Percentiles rank a stretch among this genome's conserved stretches.
These are phyloP conservation scores for Falco punctatus DNA, from an alignment of 2,113 vertebrate genomes.

Conservation along the genomic window DNA sequence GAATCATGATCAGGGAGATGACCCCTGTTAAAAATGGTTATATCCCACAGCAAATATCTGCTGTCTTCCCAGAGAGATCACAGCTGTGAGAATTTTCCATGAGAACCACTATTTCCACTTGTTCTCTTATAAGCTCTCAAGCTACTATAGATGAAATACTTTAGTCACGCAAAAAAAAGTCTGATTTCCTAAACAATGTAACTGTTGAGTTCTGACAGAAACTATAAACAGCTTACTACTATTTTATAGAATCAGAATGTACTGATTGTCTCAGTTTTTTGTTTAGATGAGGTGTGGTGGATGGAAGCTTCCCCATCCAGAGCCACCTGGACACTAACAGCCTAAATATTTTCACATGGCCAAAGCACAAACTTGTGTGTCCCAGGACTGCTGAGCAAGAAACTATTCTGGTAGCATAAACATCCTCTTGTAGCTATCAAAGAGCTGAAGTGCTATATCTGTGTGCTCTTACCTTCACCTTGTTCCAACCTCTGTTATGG, in stretches of 20 bases:
- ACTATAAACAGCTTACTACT: neutral
- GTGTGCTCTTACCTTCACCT: neutral
- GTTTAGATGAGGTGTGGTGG: rapidly evolving
- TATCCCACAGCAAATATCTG: neutral
- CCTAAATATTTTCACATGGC: neutral
- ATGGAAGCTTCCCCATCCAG: neutral
- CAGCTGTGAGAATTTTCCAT: neutral
- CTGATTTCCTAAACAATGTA: neutral
- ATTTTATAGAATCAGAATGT: neutral
- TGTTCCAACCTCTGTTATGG: neutral
- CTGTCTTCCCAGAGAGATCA: neutral
- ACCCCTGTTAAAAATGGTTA: neutral
- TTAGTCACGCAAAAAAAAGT: neutral
- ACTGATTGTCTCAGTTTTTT: neutral
- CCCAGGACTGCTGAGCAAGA: neutral
- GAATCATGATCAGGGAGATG: neutral
- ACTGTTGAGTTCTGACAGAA: neutral
- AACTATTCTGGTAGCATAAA: neutral
- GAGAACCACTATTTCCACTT: neutral
- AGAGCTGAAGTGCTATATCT: neutral
- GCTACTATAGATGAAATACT: neutral
- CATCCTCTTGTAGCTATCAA: neutral
- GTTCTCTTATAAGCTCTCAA: neutral
- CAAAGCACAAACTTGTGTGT: neutral
- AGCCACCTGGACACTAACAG: neutral